Conservation (phyloP, 2,797 vertebrate species). For the Darevskia mixta region DNA sequence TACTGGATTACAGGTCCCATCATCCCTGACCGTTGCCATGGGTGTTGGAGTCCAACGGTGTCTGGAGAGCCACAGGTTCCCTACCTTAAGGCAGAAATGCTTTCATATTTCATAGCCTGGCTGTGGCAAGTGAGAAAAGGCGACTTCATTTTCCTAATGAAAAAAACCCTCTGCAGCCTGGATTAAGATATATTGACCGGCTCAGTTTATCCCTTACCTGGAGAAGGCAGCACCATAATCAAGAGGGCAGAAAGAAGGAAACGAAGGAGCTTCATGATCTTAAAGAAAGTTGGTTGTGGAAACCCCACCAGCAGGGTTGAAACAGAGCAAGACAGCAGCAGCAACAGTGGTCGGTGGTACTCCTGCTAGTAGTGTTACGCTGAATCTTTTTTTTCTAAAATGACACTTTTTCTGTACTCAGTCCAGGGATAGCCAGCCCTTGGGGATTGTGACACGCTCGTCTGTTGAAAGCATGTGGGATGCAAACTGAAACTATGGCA, state of each 20-base stretch:
- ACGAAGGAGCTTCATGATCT: not conserved
- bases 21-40: too few relatives aligned
- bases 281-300: not conserved
- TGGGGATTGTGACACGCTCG: not conserved
- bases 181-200: too few relatives aligned
- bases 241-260: not conserved
- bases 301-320: not conserved
- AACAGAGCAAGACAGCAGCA: too few relatives aligned
- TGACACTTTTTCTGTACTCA: too few relatives aligned
- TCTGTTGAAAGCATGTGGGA: not conserved
- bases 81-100: not conserved
- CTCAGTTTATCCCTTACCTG: constrained; percentile 8
- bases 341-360: too few relatives aligned
- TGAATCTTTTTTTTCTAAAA: too few relatives aligned
- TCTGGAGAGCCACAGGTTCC: too few relatives aligned
- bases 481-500: not conserved
- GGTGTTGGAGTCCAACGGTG: too few relatives aligned
- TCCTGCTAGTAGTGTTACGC: too few relatives aligned
- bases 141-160: not conserved
- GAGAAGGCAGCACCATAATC: not conserved
- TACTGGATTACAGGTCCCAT: too few relatives aligned
- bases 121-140: not conserved
- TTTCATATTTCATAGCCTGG: not conserved
- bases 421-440: not conserved
- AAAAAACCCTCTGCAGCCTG: not conserved